Percentiles rank a stretch among this genome's conserved stretches.
These are phyloP conservation scores for Drosophila eugracilis DNA, from an alignment of 1,140 invertebrate genomes.

Conservation along the genomic window DNA sequence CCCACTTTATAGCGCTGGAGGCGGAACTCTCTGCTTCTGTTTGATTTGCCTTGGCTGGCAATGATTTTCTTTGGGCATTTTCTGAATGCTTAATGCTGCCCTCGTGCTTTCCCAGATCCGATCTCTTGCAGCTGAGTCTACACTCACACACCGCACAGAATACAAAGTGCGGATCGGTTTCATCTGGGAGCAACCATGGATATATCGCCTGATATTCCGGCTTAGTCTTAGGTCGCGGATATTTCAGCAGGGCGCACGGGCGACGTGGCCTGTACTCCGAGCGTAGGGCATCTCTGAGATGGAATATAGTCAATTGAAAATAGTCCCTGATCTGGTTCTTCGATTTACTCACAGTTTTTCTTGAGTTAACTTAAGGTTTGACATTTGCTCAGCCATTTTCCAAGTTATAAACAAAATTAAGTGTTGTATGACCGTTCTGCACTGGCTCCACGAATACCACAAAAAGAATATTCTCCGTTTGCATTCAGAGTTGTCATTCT, in stretches of 20 bases:
- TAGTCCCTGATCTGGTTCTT: not conserved
- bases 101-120: constrained; percentile 71
- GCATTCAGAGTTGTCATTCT: not conserved
- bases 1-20: constrained; percentile 50
- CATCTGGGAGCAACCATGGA: constrained; percentile 69
- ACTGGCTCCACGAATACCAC: not conserved
- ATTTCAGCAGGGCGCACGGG: constrained; percentile 66
- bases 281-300: constrained; percentile 58
- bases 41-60: constrained; percentile 32
- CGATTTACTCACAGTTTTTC: constrained; percentile 72
- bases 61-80: constrained; percentile 58
- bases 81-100: constrained; percentile 75
- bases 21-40: not conserved
- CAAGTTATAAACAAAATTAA: constrained; percentile 72
- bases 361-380: constrained; percentile 67
- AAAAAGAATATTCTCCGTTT: not conserved
- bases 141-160: constrained; percentile 73
- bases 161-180: constrained; percentile 76
- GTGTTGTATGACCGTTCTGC: constrained; percentile 19
- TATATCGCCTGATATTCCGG: constrained; percentile 70
- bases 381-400: constrained; percentile 47
- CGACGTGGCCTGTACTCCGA: constrained; percentile 71
- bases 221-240: constrained; percentile 72
- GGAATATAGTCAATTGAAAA: not conserved
- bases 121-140: constrained; percentile 69